These are phyloP conservation scores for Pteria penguin DNA, from an alignment of 2,888 invertebrate genomes.

Conservation along the genomic window DNA sequence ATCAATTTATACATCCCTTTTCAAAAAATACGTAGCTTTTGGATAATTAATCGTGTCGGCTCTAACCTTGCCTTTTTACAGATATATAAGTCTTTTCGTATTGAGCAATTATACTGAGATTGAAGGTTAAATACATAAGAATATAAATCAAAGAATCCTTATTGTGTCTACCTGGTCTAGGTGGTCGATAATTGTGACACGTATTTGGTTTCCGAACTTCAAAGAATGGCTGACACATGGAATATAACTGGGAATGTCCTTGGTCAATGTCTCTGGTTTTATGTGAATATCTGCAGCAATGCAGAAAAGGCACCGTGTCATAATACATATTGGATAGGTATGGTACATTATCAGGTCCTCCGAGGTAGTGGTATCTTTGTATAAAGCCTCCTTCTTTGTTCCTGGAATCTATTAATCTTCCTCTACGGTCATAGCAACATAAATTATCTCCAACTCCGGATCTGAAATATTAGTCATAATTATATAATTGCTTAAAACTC, in stretches of 20 bases:
- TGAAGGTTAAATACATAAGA: no score
- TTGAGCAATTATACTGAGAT: no score
- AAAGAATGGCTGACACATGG: neutral
- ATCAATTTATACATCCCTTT: no score
- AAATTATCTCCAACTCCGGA: neutral
- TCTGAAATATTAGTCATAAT: neutral
- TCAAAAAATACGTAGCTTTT: no score
- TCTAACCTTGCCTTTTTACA: no score
- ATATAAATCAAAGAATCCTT: no score
- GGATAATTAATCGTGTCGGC: no score
- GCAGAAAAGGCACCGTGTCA: constrained; percentile 21
- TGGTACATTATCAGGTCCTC: neutral
- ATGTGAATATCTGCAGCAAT: constrained; percentile 22
- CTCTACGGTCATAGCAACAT: constrained; percentile 16
- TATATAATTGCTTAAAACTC: no score
- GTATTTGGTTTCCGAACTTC: neutral
- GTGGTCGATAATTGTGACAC: constrained; percentile 8
- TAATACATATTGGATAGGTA: constrained; percentile 24
- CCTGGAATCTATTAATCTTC: constrained; percentile 12
- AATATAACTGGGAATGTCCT: neutral
- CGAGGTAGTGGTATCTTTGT: constrained; percentile 27
- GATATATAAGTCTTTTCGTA: no score
- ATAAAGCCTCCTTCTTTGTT: neutral
- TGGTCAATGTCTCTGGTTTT: neutral
- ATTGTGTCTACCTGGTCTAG: constrained; percentile 11